phyloP scores from a whole-genome alignment of 92 coral and sea anemone species.

The Porites rus region DNA sequence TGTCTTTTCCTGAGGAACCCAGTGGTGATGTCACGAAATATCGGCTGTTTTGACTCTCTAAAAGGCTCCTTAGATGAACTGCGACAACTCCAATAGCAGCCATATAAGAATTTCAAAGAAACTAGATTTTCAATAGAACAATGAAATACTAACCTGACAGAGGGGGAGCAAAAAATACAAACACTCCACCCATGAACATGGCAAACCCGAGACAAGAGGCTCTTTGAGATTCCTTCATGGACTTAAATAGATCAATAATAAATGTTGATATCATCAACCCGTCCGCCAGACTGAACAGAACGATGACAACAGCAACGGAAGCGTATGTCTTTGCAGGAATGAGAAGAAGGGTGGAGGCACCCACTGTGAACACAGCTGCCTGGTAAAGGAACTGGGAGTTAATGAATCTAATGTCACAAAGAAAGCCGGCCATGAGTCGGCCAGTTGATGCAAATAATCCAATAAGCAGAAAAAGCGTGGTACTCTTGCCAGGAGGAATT shows the following conservation, averaged over 20 bases:
- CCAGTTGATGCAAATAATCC: conserved; percentile 59
- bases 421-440: conserved; percentile 51
- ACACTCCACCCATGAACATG: conserved; percentile 21
- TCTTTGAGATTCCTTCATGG: conserved; percentile 22
- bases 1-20: too few relatives aligned
- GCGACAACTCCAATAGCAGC: too few relatives aligned
- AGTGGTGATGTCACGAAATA: too few relatives aligned
- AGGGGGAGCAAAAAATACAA: conserved; percentile 26
- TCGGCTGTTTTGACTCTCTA: too few relatives aligned
- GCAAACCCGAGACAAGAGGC: conserved; percentile 26
- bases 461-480: conserved; percentile 51
- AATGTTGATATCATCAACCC: conserved; percentile 26
- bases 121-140: too few relatives aligned
- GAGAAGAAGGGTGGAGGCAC: neutral
- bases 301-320: conserved; percentile 12
- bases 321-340: conserved; percentile 15
- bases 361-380: conserved; percentile 25
- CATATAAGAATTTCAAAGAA: too few relatives aligned
- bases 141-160: conserved; percentile 30
- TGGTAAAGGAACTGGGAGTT: conserved; percentile 58
- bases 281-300: conserved; percentile 24
- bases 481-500: conserved; percentile 45
- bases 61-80: too few relatives aligned
- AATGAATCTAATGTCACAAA: conserved; percentile 56
- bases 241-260: conserved; percentile 23